phyloP scores from a whole-genome alignment of 2,113 vertebrate species.

The Lepus americanus region DNA sequence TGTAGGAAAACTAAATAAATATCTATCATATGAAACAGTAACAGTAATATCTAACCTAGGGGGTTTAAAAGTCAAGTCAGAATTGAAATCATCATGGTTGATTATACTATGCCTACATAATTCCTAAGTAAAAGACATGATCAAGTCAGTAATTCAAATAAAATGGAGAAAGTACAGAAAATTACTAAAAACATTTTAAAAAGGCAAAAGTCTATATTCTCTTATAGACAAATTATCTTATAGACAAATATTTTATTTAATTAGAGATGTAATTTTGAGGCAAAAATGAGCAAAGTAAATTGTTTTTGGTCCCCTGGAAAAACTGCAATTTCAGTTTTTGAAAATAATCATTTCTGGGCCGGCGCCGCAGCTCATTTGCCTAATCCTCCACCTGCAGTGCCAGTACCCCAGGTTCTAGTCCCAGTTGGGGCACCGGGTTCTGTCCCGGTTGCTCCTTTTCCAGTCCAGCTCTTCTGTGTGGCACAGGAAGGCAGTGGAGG shows the following conservation, averaged over 20 bases:
- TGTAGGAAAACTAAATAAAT: not conserved
- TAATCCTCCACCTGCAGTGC: too few relatives aligned
- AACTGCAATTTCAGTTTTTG: not conserved
- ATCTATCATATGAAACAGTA: not conserved
- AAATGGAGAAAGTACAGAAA: not conserved
- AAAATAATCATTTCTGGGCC: not conserved
- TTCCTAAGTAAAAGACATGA: not conserved
- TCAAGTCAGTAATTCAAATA: slow-evolving; percentile 17
- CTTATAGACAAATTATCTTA: not conserved
- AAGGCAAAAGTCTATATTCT: not conserved
- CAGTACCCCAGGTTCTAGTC: too few relatives aligned
- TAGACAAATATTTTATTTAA: not conserved
- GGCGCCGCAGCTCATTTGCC: too few relatives aligned
- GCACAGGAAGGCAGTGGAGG: too few relatives aligned
- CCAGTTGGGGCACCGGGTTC: too few relatives aligned
- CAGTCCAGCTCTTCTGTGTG: too few relatives aligned
- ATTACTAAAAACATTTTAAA: not conserved
- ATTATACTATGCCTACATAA: not conserved
- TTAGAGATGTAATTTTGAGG: not conserved
- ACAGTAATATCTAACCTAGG: not conserved
- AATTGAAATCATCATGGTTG: not conserved
- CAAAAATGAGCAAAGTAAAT: not conserved
- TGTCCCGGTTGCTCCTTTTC: too few relatives aligned
- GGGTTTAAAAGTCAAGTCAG: not conserved
- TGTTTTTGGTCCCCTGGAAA: not conserved